Base-by-base conservation (phyloP, 2,888 invertebrate genomes). In the Hypena proboscidalis region DNA sequence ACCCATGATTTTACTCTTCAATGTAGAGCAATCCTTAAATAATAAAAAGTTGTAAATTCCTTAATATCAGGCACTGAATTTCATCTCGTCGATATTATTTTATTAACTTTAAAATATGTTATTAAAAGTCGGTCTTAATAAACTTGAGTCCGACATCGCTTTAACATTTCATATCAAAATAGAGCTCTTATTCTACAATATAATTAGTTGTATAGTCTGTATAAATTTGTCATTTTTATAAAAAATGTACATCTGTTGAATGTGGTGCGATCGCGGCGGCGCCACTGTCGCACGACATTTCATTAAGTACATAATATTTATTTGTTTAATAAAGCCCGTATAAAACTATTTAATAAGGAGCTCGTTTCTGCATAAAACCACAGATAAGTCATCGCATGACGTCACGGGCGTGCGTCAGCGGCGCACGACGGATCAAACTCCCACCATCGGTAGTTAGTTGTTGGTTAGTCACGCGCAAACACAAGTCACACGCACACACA, bases 201-300 rank as follows among this genome's bases (percentile, higher is more conserved):
- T 52, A 47, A 38, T 41, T 54, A 54, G 17, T 14, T 48, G 39
- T 31, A 39, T 45, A 47, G 52, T 54, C 46, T 52, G 52, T 58
- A 55, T 57, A 64, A 58, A 66, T 54, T 59, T 58, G 58, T 57
- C 48, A 65, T 59, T 54, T 58, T 60, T 58, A 62, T 61, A 56
- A 55, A 63, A 57, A 58, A 58, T 49, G 46, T 63, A 55, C 55
- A 55, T 29, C 19, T 22, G 21, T 36, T 21, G 30, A 31, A 29
- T 15, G 37, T 21, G 21, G 22, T 29, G 19, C 7, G 6, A 5
- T 17, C 21, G 37, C 41, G 41, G 13, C 2, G 41, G 43, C 36
- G 42, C 42, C 50, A 34, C 32, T 7, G 45, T 43, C 46, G 50
- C 23, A 26, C 37, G 34, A 40, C 41, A 41, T 25, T 35, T 20